Base-by-base conservation (phyloP, 2,113 vertebrate species). In the Chaetura pelagica region DNA sequence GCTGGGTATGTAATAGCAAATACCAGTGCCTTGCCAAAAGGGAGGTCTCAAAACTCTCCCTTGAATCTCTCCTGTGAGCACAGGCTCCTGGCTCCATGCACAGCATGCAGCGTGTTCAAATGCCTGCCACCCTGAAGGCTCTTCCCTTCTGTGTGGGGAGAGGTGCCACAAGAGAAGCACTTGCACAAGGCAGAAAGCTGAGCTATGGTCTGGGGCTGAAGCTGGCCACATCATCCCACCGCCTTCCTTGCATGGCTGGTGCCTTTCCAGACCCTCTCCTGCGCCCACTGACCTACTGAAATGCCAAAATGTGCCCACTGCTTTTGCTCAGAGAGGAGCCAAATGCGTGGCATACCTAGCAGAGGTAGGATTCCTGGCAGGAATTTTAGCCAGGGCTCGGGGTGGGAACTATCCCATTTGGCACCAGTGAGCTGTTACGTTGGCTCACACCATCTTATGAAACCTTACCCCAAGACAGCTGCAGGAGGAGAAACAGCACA, bases 391-490 rank as follows among this genome's bases (percentile, higher is more conserved):
- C 61, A 21, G 42, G 35, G 44, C 8, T 8, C 54, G 61, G 52
- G 48, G 10, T 24, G 52, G 52, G 49, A 93, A 8, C 54, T 12
- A 3, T 19, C n/a, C 72, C 29, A 40, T 83, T 48, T 93, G 91
- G 94, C 86, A 87, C 68, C 52, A 52, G 52, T 0, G 5, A 88
- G 57, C 32, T 7, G 2, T 16, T 75, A 20, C 1, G 1, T 48
- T 90, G 91, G 83, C 76, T 94, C 90, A 34, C 0, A 0, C 2
- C 1, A 0, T 40, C 61, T 24, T 19, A 16, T 54, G 95, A 97
- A 94, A 95, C 80, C 61, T 87, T 92, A 95, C 80, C 42, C 38
- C 27, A 61, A 68, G 94, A 89, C 86, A 94, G 91, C 89, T 92
- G 95, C 89, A 90, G 44, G 29, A 93, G 68, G 42, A 87, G 57